Evolutionary conservation across 2,797 vertebrate species (phyloP).

Genomic region (Crocidura indochinensis): DNA sequence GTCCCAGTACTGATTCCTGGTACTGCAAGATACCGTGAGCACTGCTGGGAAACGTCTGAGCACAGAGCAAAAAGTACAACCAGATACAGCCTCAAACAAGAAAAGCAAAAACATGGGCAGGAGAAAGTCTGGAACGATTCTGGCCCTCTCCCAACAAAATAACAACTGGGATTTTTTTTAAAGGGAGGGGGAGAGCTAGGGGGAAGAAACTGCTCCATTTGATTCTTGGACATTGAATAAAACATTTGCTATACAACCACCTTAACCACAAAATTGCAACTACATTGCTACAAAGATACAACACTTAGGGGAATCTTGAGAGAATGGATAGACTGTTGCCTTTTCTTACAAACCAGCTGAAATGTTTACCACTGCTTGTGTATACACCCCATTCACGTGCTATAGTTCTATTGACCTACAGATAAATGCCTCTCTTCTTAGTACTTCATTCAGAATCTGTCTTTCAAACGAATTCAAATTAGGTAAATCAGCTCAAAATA

Average conservation of each 20-base stretch:
- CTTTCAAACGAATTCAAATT: slow-evolving; percentile 50
- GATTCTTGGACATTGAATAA: background rate
- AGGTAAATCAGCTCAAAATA: slow-evolving; percentile 20
- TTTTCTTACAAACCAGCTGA: background rate
- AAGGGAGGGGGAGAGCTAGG: too few relatives aligned
- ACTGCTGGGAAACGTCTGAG: too few relatives aligned
- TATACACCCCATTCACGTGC: background rate
- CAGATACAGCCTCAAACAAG: too few relatives aligned
- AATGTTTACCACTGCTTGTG: background rate
- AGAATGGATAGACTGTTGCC: background rate
- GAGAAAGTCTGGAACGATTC: too few relatives aligned
- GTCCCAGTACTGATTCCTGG: too few relatives aligned
- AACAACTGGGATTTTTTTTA: too few relatives aligned
- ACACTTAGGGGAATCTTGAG: background rate
- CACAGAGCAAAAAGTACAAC: too few relatives aligned
- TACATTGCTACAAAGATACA: background rate
- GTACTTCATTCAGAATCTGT: slow-evolving; percentile 11
- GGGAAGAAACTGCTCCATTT: background rate
- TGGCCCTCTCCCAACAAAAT: too few relatives aligned
- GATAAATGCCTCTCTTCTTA: slow-evolving; percentile 1
- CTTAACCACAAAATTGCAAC: background rate
- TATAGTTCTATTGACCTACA: slow-evolving; percentile 1
- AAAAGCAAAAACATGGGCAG: too few relatives aligned
- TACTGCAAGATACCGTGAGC: too few relatives aligned
- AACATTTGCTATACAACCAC: background rate